phyloP scores from a whole-genome alignment of 1,140 invertebrate genomes.

The Orussus abietinus region DNA sequence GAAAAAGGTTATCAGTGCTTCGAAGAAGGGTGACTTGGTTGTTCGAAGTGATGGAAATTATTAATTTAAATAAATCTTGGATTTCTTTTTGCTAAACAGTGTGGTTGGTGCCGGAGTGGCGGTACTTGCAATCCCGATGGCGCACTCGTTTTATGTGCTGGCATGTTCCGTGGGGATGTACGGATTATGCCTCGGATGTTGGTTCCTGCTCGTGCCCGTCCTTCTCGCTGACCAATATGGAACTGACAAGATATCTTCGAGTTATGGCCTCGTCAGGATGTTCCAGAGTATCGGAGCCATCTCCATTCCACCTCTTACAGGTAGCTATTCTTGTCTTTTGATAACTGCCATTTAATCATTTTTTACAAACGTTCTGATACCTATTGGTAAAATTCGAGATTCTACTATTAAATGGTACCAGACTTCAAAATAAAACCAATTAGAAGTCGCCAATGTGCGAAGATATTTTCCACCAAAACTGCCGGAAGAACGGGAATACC shows the following conservation, averaged over 20 bases:
- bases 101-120: constrained; percentile 65
- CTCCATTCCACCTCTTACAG: constrained; percentile 66
- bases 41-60: no score
- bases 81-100: constrained; percentile 45
- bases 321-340: constrained; percentile 34
- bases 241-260: constrained; percentile 68
- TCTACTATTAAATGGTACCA: no score
- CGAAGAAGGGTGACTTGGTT: no score
- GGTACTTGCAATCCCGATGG: constrained; percentile 63
- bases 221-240: constrained; percentile 70
- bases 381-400: no score
- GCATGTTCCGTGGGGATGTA: constrained; percentile 61
- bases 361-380: no score
- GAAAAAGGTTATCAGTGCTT: no score
- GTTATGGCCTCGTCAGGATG: constrained; percentile 69
- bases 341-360: no score
- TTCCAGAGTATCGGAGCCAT: constrained; percentile 73
- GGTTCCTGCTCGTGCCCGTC: constrained; percentile 71
- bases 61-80: no score
- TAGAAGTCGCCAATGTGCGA: no score
- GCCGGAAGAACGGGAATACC: no score
- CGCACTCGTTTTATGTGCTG: constrained; percentile 61
- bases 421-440: no score
- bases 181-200: constrained; percentile 68
- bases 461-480: no score